Conservation (phyloP, 2,113 vertebrate genomes). For the Urocolius indicus region DNA sequence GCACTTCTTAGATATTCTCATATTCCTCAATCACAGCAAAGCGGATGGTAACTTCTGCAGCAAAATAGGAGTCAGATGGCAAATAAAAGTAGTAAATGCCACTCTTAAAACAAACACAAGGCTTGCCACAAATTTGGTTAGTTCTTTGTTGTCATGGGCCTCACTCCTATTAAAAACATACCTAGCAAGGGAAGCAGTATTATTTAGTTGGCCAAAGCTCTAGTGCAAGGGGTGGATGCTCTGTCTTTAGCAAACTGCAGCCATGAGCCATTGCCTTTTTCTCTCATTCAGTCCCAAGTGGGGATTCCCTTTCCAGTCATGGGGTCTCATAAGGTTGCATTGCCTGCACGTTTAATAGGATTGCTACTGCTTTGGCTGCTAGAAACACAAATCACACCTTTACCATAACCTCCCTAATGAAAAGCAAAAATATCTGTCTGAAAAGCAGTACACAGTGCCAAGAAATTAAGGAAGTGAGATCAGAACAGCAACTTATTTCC, state of each 20-base stretch:
- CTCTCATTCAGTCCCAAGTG: background rate
- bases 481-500: constrained; percentile 5
- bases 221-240: background rate
- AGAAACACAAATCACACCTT: background rate
- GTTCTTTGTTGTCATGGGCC: background rate
- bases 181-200: background rate
- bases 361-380: constrained; percentile 12
- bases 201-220: background rate
- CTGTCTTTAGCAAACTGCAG: background rate
- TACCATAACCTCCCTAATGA: background rate
- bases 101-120: background rate
- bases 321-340: background rate
- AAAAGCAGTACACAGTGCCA: constrained; percentile 26
- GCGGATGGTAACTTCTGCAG: background rate
- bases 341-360: background rate
- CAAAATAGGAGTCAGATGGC: background rate
- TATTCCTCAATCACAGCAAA: background rate
- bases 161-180: background rate
- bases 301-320: background rate
- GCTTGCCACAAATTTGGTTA: background rate
- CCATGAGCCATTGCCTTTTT: background rate
- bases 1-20: background rate
- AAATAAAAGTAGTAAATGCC: background rate
- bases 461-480: constrained; percentile 49
- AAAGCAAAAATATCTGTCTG: constrained; percentile 13